Evolutionary conservation across 2,888 invertebrate genomes (phyloP).

Genomic region (Gymnosoma rotundatum): DNA sequence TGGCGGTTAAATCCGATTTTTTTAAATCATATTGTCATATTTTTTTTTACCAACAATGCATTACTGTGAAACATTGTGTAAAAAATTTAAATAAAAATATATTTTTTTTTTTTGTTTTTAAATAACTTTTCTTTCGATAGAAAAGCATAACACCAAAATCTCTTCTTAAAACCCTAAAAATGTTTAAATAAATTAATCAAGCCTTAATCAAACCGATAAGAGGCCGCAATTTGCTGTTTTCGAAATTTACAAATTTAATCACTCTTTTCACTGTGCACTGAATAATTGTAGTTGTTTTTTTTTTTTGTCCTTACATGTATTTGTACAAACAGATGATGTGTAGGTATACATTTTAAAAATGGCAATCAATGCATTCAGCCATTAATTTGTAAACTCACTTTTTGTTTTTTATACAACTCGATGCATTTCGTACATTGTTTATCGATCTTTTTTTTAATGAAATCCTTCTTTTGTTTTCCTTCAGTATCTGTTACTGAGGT

Average conservation of each 20-base stretch:
- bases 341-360: constrained; percentile 66
- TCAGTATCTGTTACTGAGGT: constrained; percentile 35
- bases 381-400: constrained; percentile 76
- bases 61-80: neutral
- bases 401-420: constrained; percentile 9
- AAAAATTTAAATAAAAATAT: too few relatives aligned
- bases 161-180: too few relatives aligned
- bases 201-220: too few relatives aligned
- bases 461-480: neutral
- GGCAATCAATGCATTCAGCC: constrained; percentile 80
- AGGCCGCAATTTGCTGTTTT: too few relatives aligned
- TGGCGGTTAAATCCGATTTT: constrained; percentile 48
- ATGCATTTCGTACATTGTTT: constrained; percentile 14
- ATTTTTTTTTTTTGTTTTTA: too few relatives aligned
- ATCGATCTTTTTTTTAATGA: constrained; percentile 22
- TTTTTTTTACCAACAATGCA: neutral
- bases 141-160: too few relatives aligned
- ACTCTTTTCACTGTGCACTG: neutral
- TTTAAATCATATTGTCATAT: neutral
- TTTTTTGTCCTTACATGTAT: constrained; percentile 27
- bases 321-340: neutral
- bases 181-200: too few relatives aligned
- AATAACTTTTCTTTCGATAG: too few relatives aligned
- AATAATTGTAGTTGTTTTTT: neutral
- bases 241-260: too few relatives aligned